Evolutionary conservation across 2,797 vertebrate species (phyloP).

Genomic region (Sparus aurata): DNA sequence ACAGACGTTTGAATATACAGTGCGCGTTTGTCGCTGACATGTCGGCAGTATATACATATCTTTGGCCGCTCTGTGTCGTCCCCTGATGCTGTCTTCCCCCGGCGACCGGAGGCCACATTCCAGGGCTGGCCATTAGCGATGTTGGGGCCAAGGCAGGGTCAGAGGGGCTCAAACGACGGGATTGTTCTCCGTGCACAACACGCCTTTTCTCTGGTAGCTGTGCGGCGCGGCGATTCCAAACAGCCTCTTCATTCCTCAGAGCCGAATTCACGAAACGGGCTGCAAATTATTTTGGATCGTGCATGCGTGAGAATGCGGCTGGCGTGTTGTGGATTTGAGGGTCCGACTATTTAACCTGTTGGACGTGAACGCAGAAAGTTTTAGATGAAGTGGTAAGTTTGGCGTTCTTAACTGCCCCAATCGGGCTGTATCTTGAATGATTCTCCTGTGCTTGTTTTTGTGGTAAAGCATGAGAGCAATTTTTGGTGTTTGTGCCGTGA

Average conservation of each 20-base stretch:
- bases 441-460: constrained; percentile 6
- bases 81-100: constrained; percentile 73
- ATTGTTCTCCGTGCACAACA: constrained; percentile 94
- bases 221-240: constrained; percentile 65
- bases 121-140: constrained; percentile 93
- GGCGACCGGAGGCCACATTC: constrained; percentile 90
- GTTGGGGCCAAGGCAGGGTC: constrained; percentile 93
- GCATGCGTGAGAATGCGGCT: constrained; percentile 23
- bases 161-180: constrained; percentile 91
- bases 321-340: constrained; percentile 4
- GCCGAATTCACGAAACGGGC: constrained; percentile 55
- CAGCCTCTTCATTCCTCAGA: constrained; percentile 73
- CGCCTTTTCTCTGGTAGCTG: constrained; percentile 92
- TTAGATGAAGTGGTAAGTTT: constrained; percentile 88
- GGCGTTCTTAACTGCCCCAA: neutral
- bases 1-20: constrained; percentile 46
- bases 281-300: constrained; percentile 47
- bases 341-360: constrained; percentile 1
- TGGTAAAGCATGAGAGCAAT: neutral
- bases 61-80: constrained; percentile 56
- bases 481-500: neutral
- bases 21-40: constrained; percentile 23
- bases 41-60: constrained; percentile 8
- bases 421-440: neutral
- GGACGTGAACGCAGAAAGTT: constrained; percentile 45